phyloP scores from a whole-genome alignment of 1,140 invertebrate genomes.

The Bathynomus jamesi region DNA sequence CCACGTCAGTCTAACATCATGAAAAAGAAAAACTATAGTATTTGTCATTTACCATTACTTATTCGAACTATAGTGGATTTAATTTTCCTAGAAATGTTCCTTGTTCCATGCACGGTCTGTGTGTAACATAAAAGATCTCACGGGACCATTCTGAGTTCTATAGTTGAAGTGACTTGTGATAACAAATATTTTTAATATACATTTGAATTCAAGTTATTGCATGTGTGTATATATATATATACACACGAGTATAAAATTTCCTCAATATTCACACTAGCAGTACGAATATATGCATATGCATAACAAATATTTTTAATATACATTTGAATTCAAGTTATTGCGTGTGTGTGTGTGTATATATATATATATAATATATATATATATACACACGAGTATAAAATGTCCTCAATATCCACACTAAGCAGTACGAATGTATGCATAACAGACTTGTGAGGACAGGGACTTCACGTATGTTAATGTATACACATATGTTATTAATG shows the following conservation, averaged over 20 bases:
- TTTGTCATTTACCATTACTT: too few species aligned
- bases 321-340: not conserved
- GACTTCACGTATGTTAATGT: not conserved
- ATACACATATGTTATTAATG: not conserved
- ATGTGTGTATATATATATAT: not conserved
- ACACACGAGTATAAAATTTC: not conserved
- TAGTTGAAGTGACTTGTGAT: too few species aligned
- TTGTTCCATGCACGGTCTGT: too few species aligned
- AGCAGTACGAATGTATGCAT: not conserved
- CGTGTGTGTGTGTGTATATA: not conserved
- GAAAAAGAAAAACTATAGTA: too few species aligned
- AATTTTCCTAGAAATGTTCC: too few species aligned
- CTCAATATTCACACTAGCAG: not conserved
- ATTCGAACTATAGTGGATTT: too few species aligned
- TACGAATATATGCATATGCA: not conserved
- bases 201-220: not conserved
- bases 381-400: not conserved
- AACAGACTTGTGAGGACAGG: not conserved
- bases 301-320: not conserved
- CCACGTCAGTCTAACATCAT: too few species aligned
- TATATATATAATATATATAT: slow-evolving; percentile 3
- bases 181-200: not conserved
- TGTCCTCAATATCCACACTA: not conserved
- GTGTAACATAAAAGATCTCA: too few species aligned
- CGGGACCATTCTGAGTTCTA: too few species aligned